These are phyloP conservation scores for Spinus olivaceus DNA, from an alignment of 2,797 vertebrate species.

Conservation along the genomic window DNA sequence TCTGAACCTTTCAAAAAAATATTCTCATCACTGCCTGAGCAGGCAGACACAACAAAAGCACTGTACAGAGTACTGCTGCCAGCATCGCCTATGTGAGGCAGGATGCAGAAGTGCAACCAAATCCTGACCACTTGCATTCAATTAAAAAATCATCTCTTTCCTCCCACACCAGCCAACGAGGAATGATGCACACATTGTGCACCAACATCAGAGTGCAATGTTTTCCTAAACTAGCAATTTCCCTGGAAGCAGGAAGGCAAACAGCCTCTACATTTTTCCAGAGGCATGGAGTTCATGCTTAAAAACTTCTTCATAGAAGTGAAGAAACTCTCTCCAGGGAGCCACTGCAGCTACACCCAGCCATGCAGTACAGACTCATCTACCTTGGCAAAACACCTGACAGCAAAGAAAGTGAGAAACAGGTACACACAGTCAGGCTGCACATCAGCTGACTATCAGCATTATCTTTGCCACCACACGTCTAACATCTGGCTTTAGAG, in stretches of 20 bases:
- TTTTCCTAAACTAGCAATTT: background rate
- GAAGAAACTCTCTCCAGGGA: background rate
- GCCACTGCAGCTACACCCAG: background rate
- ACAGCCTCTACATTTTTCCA: background rate
- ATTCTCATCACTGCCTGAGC: background rate
- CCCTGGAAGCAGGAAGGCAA: background rate
- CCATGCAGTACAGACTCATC: background rate
- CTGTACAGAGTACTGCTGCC: background rate
- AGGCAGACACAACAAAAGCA: background rate
- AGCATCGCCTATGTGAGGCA: background rate
- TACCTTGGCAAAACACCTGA: background rate
- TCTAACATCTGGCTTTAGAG: background rate
- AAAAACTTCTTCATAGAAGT: background rate
- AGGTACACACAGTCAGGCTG: background rate
- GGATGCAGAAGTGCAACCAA: background rate
- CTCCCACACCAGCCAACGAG: background rate
- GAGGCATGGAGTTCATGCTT: background rate
- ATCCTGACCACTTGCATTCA: background rate
- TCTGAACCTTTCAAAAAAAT: background rate
- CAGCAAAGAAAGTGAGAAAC: background rate
- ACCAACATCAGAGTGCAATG: background rate
- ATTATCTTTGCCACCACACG: background rate
- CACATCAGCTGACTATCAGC: background rate
- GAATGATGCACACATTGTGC: background rate
- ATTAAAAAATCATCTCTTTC: background rate